These are phyloP conservation scores for Zaprionus africanus DNA, from an alignment of 1,140 invertebrate genomes.

Conservation along the genomic window DNA sequence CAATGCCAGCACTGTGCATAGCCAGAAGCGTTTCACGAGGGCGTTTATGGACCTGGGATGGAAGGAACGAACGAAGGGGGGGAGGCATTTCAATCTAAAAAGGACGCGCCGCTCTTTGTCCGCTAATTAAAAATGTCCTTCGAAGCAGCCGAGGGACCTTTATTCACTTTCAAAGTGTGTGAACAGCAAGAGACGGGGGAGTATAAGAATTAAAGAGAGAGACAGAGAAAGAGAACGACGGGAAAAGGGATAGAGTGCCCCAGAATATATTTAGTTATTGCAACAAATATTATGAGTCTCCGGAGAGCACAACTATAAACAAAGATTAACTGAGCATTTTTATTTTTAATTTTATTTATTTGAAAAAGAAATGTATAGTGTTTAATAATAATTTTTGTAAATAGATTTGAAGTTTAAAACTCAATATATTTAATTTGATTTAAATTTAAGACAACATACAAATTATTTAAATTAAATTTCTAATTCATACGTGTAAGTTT, in stretches of 20 bases:
- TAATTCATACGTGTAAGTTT: too few relatives aligned
- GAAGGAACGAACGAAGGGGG: constrained; percentile 12
- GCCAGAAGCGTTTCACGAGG: constrained; percentile 51
- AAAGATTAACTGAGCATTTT: neutral
- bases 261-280: neutral
- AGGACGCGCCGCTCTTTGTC: constrained; percentile 55
- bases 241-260: neutral
- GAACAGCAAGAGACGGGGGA: constrained; percentile 20
- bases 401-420: too few relatives aligned
- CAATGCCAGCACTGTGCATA: constrained; percentile 15
- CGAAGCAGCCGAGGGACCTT: constrained; percentile 33
- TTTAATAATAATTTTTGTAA: too few relatives aligned
- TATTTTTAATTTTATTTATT: neutral
- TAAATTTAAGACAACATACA: fast-evolving
- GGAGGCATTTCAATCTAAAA: constrained; percentile 62
- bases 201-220: neutral
- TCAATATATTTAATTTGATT: too few relatives aligned
- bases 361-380: too few relatives aligned
- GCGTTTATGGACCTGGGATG: constrained; percentile 42
- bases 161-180: constrained; percentile 4
- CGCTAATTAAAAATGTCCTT: constrained; percentile 77
- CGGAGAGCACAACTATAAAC: neutral
- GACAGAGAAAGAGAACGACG: neutral
- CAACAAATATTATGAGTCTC: neutral
- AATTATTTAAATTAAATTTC: too few relatives aligned